Evolutionary conservation across 1,140 invertebrate species (phyloP).

Genomic region (Polypedilum vanderplanki): DNA sequence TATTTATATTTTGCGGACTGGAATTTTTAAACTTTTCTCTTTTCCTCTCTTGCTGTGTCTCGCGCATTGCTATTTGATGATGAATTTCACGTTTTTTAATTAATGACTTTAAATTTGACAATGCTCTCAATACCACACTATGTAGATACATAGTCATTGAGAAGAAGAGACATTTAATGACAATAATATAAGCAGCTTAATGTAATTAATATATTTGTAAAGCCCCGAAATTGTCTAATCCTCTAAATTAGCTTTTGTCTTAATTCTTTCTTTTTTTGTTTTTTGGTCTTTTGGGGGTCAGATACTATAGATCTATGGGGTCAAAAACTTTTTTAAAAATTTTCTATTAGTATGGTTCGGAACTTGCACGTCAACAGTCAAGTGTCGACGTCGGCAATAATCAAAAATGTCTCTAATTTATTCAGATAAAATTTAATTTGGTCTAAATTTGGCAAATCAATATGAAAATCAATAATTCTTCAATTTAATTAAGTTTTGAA

Average conservation of each 20-base stretch:
- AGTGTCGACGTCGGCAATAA: too few species aligned
- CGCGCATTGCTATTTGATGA: background rate
- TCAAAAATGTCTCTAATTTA: too few species aligned
- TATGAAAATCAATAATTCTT: too few species aligned
- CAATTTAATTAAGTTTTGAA: too few species aligned
- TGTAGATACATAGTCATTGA: background rate
- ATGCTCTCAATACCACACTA: background rate
- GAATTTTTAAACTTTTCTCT: background rate
- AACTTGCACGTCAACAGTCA: too few species aligned
- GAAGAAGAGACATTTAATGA: conserved; percentile 13
- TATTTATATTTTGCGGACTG: background rate
- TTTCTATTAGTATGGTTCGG: too few species aligned
- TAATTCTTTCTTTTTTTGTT: background rate
- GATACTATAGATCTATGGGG: too few species aligned
- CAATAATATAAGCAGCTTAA: conserved; percentile 21
- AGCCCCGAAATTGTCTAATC: background rate
- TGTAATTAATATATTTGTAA: conserved; percentile 16
- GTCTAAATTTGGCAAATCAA: too few species aligned
- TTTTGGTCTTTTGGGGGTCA: too few species aligned
- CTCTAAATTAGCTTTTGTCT: conserved; percentile 23
- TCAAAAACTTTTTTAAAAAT: too few species aligned
- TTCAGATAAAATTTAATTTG: too few species aligned
- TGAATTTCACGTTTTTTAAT: background rate
- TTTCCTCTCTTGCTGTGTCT: background rate
- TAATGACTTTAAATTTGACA: background rate